Evolutionary conservation across 1,140 invertebrate species (phyloP), one percentile per base, ranked within the genome.

Genomic region (Penaeus indicus): DNA sequence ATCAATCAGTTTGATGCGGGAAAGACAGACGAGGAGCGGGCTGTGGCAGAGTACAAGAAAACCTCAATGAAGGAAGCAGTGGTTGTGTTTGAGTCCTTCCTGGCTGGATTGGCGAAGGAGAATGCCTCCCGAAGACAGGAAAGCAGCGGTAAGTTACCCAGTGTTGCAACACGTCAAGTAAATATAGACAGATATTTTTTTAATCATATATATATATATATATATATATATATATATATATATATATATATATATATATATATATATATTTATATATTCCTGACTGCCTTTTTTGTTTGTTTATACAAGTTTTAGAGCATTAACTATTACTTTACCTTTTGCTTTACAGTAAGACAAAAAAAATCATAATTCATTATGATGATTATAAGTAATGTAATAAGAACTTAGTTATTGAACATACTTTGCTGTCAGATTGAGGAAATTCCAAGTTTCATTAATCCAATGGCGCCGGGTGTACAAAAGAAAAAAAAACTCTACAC

Each of bases 11-110:
- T 47, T 84, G 83, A 84, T 54, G 83, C 63, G 7, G 63, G 63
- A 18, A 54, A 84, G 38, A 84, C 63, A n/a, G 83, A 72, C 54
- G 32, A 69, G n/a, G 83, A 84, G 38, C 64, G 83, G n/a, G 64
- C 83, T 72, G 42, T 84, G n/a, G 64, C 83, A 21, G 83, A 75
- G n/a, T 84, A 84, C 67, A 84, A 84, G 38, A 84, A 84, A 72
- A 84, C 83, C 10, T 84, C 83, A 25, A 84, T 84, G 83, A 84
- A 75, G 75, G 32, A 84, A 54, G 69, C 83, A 18, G 32, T 84
- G 3, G 42, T 22, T 25, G 3, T 84, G 8, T 84, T 84, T 84
- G 83, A 84, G 22, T 54, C 64, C 22, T 84, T 84, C 67, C 67
- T 84, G 19, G n/a, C 63, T 75, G n/a, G 32, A 18, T 32, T 84